Evolutionary conservation across 2,113 vertebrate genomes (phyloP), one percentile per base, ranked within the genome.

Genomic region (Sialia sialis): DNA sequence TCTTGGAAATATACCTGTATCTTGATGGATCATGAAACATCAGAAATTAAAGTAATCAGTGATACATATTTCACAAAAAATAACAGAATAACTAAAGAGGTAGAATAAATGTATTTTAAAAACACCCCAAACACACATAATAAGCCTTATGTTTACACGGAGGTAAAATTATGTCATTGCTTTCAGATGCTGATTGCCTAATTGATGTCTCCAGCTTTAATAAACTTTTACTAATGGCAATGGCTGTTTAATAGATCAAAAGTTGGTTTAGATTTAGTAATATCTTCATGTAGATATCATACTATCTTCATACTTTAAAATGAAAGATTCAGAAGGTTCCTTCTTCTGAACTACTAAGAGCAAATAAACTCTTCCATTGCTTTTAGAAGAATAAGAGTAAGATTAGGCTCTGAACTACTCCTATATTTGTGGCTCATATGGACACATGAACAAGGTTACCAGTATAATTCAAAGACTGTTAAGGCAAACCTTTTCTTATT

Each of bases 401-500:
- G 81, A 96, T 89, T 94, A 89, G 77, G 81, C 84, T 97, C 96
- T 95, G 97, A 98, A 98, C 92, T 64, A 85, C 84, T 59, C 89
- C 91, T 96, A 89, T 95, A 95, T 94, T 94, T 94, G 54, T 93
- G 73, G 49, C 76, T 97, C 95, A 98, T 97, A 76, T 73, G 89
- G 90, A 76, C 74, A 64, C 30, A 81, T 93, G 96, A 93, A 49
- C 54, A 95, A 86, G 86, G 98, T 98, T 98, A 90, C 55, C 83
- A 96, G 86, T 68, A 96, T 94, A 97, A 98, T 98, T 97, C 96
- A 86, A 97, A 96, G 93, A 97, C 96, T 93, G 38, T 55, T 25
- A 73, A 94, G 26, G 11, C 79, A 98, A 97, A 97, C 76, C 81
- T 94, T 96, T 96, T 85, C 64, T 91, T 97, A 74, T 76, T 96